Evolutionary conservation across 2,797 vertebrate species (phyloP).

Genomic region (Phylloscopus collybita): DNA sequence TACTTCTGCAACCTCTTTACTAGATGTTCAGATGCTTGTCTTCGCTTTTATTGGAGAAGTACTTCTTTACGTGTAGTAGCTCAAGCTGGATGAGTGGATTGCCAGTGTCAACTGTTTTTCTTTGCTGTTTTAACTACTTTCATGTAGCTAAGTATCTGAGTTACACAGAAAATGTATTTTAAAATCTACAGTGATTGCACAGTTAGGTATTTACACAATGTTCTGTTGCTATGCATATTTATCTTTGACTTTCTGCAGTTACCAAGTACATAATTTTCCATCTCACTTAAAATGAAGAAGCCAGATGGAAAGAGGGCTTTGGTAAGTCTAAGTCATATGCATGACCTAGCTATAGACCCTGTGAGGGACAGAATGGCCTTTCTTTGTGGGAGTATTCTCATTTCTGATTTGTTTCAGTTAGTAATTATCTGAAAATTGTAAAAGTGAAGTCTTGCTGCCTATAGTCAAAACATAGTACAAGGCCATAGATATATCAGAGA

Average conservation of each 20-base stretch:
- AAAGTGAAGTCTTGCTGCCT: background rate
- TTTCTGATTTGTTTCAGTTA: constrained; percentile 11
- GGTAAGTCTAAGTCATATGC: background rate
- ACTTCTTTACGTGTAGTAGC: background rate
- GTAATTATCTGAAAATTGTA: background rate
- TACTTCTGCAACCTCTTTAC: background rate
- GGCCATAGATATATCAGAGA: background rate
- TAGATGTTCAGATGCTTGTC: background rate
- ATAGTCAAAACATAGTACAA: background rate
- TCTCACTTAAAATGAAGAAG: constrained; percentile 23
- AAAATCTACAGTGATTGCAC: background rate
- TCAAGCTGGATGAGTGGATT: constrained; percentile 9
- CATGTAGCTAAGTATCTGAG: background rate
- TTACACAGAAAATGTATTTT: constrained; percentile 23
- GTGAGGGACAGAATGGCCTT: background rate
- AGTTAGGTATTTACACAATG: constrained; percentile 38
- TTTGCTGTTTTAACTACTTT: constrained; percentile 21
- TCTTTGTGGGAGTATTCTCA: background rate
- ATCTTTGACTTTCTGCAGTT: background rate
- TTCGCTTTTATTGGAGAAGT: constrained; percentile 22
- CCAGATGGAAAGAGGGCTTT: background rate
- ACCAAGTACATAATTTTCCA: background rate
- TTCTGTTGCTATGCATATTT: constrained; percentile 27
- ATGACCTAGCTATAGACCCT: background rate
- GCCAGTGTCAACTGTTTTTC: constrained; percentile 29